These are phyloP conservation scores for Drosophila algonquin DNA, from an alignment of 2,888 invertebrate species.

Conservation along the genomic window DNA sequence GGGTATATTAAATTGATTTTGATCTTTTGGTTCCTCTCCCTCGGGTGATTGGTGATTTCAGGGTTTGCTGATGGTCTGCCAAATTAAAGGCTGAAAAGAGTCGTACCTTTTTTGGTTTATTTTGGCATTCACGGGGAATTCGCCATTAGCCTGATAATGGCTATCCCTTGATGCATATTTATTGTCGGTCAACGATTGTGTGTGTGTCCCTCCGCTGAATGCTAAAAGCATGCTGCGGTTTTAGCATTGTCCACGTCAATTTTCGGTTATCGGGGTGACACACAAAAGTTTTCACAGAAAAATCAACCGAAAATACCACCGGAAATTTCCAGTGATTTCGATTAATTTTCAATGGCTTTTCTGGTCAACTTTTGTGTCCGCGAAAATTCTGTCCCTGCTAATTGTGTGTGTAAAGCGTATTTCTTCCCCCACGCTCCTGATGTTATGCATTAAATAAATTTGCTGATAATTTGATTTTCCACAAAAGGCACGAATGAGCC, in stretches of 20 bases:
- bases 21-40: slow-evolving; percentile 1
- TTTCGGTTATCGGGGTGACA: slow-evolving; percentile 31
- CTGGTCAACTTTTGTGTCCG: slow-evolving; percentile 12
- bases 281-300: slow-evolving; percentile 33
- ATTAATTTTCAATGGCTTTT: slow-evolving; percentile 47
- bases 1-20: slow-evolving; percentile 31
- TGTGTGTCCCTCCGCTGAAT: slow-evolving; percentile 1
- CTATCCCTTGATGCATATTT: slow-evolving; percentile 18
- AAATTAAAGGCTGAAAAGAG: slow-evolving; percentile 6
- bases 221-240: slow-evolving; percentile 36
- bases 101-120: slow-evolving; percentile 8
- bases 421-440: neutral
- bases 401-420: slow-evolving; percentile 29
- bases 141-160: slow-evolving; percentile 38
- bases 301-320: slow-evolving; percentile 34
- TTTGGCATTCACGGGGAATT: neutral
- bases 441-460: slow-evolving; percentile 45
- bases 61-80: neutral
- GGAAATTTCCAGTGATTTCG: slow-evolving; percentile 43
- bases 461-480: slow-evolving; percentile 50
- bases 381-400: slow-evolving; percentile 13
- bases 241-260: slow-evolving; percentile 31
- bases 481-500: slow-evolving; percentile 36
- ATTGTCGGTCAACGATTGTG: slow-evolving; percentile 10
- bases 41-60: slow-evolving; percentile 5